Evolutionary conservation across 2,888 invertebrate genomes (phyloP).

Genomic region (Sesia bembeciformis): DNA sequence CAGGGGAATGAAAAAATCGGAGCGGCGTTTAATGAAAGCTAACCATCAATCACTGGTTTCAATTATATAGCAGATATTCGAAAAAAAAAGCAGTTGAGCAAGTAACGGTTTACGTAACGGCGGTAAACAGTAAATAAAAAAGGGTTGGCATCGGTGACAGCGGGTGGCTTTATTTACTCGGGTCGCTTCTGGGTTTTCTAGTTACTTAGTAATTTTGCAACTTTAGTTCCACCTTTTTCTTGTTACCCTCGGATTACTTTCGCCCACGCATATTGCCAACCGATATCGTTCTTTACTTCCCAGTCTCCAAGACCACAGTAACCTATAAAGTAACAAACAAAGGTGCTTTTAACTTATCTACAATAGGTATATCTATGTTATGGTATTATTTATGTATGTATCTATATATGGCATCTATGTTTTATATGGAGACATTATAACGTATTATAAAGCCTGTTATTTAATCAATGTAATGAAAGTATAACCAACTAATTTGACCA

Average conservation of each 20-base stretch:
- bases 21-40: not conserved
- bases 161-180: conserved; percentile 19
- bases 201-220: conserved; percentile 34
- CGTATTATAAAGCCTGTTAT: too few relatives aligned
- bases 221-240: conserved; percentile 29
- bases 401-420: too few relatives aligned
- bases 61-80: not conserved
- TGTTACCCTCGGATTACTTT: conserved; percentile 30
- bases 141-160: conserved; percentile 15
- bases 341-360: too few relatives aligned
- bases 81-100: not conserved
- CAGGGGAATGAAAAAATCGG: too few relatives aligned
- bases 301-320: not conserved
- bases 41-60: not conserved
- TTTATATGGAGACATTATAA: too few relatives aligned
- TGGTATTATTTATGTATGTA: too few relatives aligned
- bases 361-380: too few relatives aligned
- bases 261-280: conserved; percentile 11
- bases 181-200: conserved; percentile 16
- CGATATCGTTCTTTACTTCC: conserved; percentile 10
- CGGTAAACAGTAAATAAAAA: conserved; percentile 18
- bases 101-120: not conserved
- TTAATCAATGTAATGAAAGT: too few relatives aligned
- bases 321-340: not conserved
- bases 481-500: too few relatives aligned